phyloP scores from a whole-genome alignment of 2,888 invertebrate genomes.

The Cinara cedri region DNA sequence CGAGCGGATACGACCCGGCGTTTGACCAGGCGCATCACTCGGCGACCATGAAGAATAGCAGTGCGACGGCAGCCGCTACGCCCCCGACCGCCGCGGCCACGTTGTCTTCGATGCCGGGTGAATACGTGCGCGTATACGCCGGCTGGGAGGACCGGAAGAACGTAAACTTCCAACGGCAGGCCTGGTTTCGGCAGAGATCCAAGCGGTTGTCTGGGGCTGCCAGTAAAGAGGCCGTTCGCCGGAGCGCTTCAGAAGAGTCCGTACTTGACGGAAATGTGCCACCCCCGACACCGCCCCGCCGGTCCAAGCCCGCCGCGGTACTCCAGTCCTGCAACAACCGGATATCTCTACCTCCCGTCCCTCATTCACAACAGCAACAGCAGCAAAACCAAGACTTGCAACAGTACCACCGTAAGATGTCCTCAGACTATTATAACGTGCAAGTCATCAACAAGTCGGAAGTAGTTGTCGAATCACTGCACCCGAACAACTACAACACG shows the following conservation, averaged over 20 bases:
- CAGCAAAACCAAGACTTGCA: not conserved
- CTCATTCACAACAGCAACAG: not conserved
- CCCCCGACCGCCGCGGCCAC: conserved; percentile 61
- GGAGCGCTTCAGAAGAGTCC: conserved; percentile 64
- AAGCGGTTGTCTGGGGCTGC: conserved; percentile 59
- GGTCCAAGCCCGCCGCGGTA: conserved; percentile 58
- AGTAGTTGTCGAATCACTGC: conserved; percentile 46
- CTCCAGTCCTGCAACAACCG: conserved; percentile 40
- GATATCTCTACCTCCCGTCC: conserved; percentile 7
- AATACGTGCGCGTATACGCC: conserved; percentile 71
- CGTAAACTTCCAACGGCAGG: conserved; percentile 65
- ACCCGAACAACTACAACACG: conserved; percentile 55
- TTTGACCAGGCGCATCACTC: conserved; percentile 61
- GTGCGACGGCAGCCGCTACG: conserved; percentile 46
- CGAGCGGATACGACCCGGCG: conserved; percentile 64
- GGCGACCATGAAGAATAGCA: conserved; percentile 55
- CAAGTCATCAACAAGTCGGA: conserved; percentile 42
- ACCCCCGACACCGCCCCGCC: conserved; percentile 59
- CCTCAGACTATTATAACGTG: conserved; percentile 27
- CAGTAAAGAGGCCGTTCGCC: conserved; percentile 60
- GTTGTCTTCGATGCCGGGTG: conserved; percentile 65
- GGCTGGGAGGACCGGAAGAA: conserved; percentile 69
- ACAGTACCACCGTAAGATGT: conserved; percentile 26
- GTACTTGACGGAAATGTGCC: conserved; percentile 61
- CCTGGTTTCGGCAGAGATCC: conserved; percentile 65